These are phyloP conservation scores for Cheilosia vulpina DNA, from an alignment of 2,888 invertebrate species.

Conservation along the genomic window DNA sequence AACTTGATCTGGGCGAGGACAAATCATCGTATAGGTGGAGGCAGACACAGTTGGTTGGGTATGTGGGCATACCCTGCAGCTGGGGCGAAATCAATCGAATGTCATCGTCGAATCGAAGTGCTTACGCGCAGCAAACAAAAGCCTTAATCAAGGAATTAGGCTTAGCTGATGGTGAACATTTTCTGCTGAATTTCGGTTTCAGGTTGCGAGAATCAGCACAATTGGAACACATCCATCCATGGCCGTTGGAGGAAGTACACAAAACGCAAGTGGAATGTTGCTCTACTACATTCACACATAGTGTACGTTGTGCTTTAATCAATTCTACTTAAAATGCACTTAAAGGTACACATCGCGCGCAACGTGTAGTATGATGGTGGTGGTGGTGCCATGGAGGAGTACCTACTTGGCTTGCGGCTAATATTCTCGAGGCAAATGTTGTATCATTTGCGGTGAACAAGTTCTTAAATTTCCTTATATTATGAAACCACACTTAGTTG, in stretches of 20 bases:
- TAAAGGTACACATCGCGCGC: slow-evolving; percentile 9
- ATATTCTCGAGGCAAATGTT: slow-evolving; percentile 15
- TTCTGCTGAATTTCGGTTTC: slow-evolving; percentile 16
- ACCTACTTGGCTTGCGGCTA: slow-evolving; percentile 15
- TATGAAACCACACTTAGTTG: slow-evolving; percentile 51
- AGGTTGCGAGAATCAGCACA: not conserved
- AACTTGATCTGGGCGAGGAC: slow-evolving; percentile 40
- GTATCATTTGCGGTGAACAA: slow-evolving; percentile 49
- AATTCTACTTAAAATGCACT: slow-evolving; percentile 58
- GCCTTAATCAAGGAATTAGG: not conserved
- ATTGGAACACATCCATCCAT: slow-evolving; percentile 9
- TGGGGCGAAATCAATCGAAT: slow-evolving; percentile 12
- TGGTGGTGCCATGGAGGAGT: not conserved
- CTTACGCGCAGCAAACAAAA: slow-evolving; percentile 14
- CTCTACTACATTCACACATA: slow-evolving; percentile 6
- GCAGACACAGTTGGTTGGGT: not conserved
- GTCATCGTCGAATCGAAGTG: slow-evolving; percentile 7
- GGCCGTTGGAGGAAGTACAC: slow-evolving; percentile 8
- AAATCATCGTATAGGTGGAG: slow-evolving; percentile 11
- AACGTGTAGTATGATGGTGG: slow-evolving; percentile 3
- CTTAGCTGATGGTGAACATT: slow-evolving; percentile 4
- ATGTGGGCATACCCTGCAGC: slow-evolving; percentile 8
- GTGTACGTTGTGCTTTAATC: slow-evolving; percentile 5
- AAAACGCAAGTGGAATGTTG: slow-evolving; percentile 1
- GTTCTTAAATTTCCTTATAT: slow-evolving; percentile 39